These are phyloP conservation scores for Drosophila seguyi DNA, from an alignment of 1,140 invertebrate species.

Conservation along the genomic window DNA sequence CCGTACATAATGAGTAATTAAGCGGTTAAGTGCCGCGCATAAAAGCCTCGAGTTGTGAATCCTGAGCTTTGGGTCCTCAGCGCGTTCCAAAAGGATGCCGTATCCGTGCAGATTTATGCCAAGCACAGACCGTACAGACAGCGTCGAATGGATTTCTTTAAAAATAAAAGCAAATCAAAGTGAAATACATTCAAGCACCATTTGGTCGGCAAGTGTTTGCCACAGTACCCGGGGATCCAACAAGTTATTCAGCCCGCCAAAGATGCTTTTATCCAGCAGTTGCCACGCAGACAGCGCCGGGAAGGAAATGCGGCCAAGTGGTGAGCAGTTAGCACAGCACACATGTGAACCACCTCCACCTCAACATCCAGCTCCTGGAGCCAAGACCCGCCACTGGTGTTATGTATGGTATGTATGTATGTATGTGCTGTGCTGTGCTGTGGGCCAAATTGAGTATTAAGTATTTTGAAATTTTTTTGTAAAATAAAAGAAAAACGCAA, in stretches of 20 bases:
- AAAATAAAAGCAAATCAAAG: conserved; percentile 58
- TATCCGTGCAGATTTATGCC: conserved; percentile 49
- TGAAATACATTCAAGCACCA: conserved; percentile 64
- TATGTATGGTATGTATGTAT: conserved; percentile 26
- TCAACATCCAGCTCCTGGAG: background rate
- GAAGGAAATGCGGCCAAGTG: conserved; percentile 51
- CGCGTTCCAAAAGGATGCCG: background rate
- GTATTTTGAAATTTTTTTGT: conserved; percentile 71
- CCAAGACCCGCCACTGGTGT: conserved; percentile 5
- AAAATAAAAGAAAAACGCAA: conserved; percentile 32
- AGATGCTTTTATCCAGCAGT: conserved; percentile 67
- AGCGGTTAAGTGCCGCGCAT: conserved; percentile 47
- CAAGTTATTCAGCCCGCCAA: conserved; percentile 56
- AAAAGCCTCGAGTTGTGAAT: conserved; percentile 28
- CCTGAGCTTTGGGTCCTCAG: conserved; percentile 1
- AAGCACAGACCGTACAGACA: conserved; percentile 15
- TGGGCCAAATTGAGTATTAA: conserved; percentile 77
- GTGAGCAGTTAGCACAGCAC: conserved; percentile 65
- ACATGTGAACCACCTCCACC: conserved; percentile 32
- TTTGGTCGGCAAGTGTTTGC: conserved; percentile 57
- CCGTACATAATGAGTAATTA: conserved; percentile 47
- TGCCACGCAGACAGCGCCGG: conserved; percentile 29
- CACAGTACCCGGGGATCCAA: conserved; percentile 26
- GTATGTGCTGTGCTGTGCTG: conserved; percentile 22
- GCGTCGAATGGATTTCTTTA: conserved; percentile 42